Evolutionary conservation across 1,140 invertebrate species (phyloP).

Genomic region (Antheraea pernyi): DNA sequence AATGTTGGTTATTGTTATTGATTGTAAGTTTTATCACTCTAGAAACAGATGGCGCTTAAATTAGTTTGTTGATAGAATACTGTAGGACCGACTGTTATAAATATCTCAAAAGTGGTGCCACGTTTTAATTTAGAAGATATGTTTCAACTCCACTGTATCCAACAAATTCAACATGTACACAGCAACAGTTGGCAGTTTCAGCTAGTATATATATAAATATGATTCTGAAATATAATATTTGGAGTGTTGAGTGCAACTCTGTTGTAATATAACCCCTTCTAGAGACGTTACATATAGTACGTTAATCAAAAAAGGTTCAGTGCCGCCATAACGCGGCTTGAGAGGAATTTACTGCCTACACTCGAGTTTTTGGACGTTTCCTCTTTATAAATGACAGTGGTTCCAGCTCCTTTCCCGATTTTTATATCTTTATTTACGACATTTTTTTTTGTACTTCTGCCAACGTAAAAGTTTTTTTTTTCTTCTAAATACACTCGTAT

Average conservation of each 20-base stretch:
- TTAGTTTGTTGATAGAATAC: too few species aligned
- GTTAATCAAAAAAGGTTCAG: conserved; percentile 35
- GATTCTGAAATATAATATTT: background rate
- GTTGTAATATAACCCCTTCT: conserved; percentile 17
- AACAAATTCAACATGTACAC: too few species aligned
- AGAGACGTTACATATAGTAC: conserved; percentile 19
- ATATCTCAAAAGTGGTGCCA: too few species aligned
- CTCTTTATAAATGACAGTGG: conserved; percentile 12
- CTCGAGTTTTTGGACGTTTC: conserved; percentile 6
- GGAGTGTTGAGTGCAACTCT: background rate
- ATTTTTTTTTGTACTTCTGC: background rate
- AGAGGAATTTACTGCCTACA: conserved; percentile 24
- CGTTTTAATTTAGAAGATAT: too few species aligned
- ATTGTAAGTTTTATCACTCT: too few species aligned
- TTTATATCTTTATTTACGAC: background rate
- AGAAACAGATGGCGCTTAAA: too few species aligned
- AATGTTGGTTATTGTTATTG: too few species aligned
- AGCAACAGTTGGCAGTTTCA: too few species aligned
- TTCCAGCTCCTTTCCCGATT: background rate
- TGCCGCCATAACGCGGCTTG: conserved; percentile 18
- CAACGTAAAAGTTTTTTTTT: background rate
- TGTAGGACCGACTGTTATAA: too few species aligned
- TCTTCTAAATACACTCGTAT: too few species aligned
- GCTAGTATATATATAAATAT: background rate
- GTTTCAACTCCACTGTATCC: too few species aligned